Evolutionary conservation across 2,888 invertebrate genomes (phyloP), one percentile per base, ranked within the genome.

Genomic region (Pristionchus entomophagus): DNA sequence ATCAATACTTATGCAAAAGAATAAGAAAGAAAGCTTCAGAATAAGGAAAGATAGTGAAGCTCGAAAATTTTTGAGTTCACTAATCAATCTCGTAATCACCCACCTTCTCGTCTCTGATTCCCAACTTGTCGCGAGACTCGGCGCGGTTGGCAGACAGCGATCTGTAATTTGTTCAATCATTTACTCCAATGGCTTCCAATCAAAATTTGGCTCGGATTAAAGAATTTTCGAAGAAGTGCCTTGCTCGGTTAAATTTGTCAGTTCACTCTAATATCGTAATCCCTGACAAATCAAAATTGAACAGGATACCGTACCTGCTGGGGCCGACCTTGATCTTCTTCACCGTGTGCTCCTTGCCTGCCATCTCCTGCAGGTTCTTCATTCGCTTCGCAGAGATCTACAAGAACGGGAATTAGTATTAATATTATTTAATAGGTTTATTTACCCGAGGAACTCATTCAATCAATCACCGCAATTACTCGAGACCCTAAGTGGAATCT

Each of bases 351-450:
- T 90, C 88, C 87, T 89, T 89, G 56, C 88, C 89, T 38, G 88
- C 88, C 51, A 90, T 89, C 84, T 91, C 91, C 83, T 90, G 89
- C 78, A 93, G 88, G 87, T 93, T 90, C 86, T 90, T 88, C 93
- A 93, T 93, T 81, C 89, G 89, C 88, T 92, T 92, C 32, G 89
- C 87, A 32, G 86, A 86, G 80, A 88, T 86, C 87, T 87, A 69
- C 29, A 86, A 84, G 29, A 10, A 17, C 35, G 29, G n/a, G 17
- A 78, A 49, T 78, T 45, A 29, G 12, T 49, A 78, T 41, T 35
- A 32, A 5, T 56, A 56, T 56, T 56, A 4, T 8, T 56, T n/a
- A n/a, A n/a, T n/a, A n/a, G n/a, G n/a, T n/a, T n/a, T n/a, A n/a
- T n/a, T n/a, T n/a, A n/a, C n/a, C n/a, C n/a, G n/a, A n/a, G n/a